Percentiles rank a stretch among this genome's conserved stretches.
phyloP scores from a whole-genome alignment of 2,888 invertebrate genomes.

The Operophtera brumata region DNA sequence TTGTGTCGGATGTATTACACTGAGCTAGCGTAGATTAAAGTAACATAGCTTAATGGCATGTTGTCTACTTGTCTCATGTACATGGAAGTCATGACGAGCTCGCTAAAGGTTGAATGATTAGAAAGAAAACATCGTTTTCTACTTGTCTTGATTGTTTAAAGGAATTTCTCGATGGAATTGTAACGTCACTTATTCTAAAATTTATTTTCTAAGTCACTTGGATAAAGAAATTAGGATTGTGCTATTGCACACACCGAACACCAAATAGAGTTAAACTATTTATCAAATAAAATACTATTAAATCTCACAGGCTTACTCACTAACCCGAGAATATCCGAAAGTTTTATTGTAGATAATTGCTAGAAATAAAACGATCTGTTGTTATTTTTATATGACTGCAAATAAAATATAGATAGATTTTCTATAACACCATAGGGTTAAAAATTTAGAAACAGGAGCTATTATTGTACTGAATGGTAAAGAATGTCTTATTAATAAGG shows the following conservation, averaged over 20 bases:
- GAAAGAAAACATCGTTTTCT: conserved; percentile 33
- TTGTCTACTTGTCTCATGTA: conserved; percentile 54
- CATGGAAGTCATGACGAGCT: conserved; percentile 52
- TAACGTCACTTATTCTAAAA: conserved; percentile 46
- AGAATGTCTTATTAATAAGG: conserved; percentile 14
- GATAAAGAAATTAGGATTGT: conserved; percentile 70
- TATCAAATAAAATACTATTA: conserved; percentile 56
- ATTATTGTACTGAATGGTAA: conserved; percentile 25
- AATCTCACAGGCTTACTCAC: conserved; percentile 72
- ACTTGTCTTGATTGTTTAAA: conserved; percentile 42
- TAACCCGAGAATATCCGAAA: conserved; percentile 61
- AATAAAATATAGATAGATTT: conserved; percentile 75
- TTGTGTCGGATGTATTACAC: conserved; percentile 61
- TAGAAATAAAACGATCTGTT: conserved; percentile 71
- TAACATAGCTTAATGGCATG: conserved; percentile 49
- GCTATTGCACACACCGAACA: conserved; percentile 79
- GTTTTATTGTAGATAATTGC: conserved; percentile 69
- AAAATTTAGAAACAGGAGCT: conserved; percentile 39
- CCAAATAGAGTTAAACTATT: conserved; percentile 68
- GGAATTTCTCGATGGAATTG: conserved; percentile 77
- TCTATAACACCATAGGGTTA: conserved; percentile 71
- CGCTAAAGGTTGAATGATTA: conserved; percentile 72
- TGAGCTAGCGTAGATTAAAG: conserved; percentile 67
- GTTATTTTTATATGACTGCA: conserved; percentile 80
- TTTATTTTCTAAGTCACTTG: conserved; percentile 58